Evolutionary conservation across 2,113 vertebrate species (phyloP).

Genomic region (Loxodonta africana): DNA sequence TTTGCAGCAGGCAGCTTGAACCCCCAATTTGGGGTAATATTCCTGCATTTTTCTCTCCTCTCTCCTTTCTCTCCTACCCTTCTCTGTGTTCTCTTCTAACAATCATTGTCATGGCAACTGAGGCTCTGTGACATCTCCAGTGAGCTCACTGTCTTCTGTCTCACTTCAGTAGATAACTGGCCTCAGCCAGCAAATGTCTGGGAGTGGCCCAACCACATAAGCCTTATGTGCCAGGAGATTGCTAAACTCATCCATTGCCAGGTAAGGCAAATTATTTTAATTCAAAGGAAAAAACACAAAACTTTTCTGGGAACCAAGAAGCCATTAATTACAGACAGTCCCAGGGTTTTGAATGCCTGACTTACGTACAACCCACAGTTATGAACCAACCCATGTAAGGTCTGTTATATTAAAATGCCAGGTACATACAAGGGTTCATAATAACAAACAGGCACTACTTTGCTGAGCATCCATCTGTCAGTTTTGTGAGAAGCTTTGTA

Average conservation of each 20-base stretch:
- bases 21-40: background rate
- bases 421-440: too few relatives aligned
- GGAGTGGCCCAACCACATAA: background rate
- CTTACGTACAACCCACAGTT: too few relatives aligned
- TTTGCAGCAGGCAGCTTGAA: background rate
- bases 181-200: background rate
- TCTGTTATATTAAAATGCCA: too few relatives aligned
- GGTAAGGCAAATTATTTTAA: background rate
- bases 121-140: too few relatives aligned
- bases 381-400: too few relatives aligned
- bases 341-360: too few relatives aligned
- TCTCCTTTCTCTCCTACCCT: background rate
- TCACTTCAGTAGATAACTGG: background rate
- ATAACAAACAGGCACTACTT: too few relatives aligned
- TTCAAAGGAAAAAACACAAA: background rate
- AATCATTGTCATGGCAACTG: background rate
- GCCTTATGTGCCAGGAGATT: background rate
- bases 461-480: too few relatives aligned
- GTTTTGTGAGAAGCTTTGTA: too few relatives aligned
- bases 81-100: background rate
- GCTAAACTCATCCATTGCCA: background rate
- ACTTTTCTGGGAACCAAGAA: background rate
- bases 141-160: background rate
- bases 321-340: too few relatives aligned
- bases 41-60: background rate